Percentiles rank a stretch among this genome's conserved stretches.
Conservation (phyloP, 2,797 vertebrate species). For the Iguana delicatissima region DNA sequence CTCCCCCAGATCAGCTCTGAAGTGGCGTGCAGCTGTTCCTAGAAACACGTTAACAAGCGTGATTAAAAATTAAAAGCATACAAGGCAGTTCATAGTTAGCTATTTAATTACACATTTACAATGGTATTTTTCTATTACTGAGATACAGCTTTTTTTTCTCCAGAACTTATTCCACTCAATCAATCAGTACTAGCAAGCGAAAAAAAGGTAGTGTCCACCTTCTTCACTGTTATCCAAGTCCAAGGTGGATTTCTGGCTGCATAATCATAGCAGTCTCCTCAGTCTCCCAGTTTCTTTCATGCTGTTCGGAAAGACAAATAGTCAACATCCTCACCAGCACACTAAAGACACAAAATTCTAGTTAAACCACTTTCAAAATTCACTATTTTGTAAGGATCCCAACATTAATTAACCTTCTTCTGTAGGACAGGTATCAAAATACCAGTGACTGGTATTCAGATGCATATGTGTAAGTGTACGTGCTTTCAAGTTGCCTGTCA, state of each 20-base stretch:
- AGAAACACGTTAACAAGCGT: neutral
- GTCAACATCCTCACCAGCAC: too few species aligned
- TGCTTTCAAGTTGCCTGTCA: too few species aligned
- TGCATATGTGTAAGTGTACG: too few species aligned
- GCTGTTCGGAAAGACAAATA: neutral
- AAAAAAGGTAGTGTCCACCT: neutral
- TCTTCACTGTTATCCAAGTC: neutral
- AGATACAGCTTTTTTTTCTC: neutral
- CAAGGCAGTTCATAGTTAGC: slow-evolving; percentile 11
- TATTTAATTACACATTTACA: slow-evolving; percentile 18
- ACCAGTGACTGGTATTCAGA: too few species aligned
- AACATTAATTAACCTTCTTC: neutral
- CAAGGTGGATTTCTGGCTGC: too few species aligned
- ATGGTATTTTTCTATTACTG: neutral
- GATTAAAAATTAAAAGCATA: slow-evolving; percentile 33
- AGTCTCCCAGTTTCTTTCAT: neutral
- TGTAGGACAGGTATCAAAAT: neutral
- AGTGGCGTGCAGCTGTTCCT: neutral
- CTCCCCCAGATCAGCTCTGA: neutral
- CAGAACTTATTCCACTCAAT: neutral
- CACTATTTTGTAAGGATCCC: neutral
- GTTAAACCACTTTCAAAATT: neutral
- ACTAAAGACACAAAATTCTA: neutral
- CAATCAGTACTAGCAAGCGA: neutral
- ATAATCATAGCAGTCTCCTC: neutral